Conservation (phyloP, 2,113 vertebrate genomes). For the Phalacrocorax brasilianus region DNA sequence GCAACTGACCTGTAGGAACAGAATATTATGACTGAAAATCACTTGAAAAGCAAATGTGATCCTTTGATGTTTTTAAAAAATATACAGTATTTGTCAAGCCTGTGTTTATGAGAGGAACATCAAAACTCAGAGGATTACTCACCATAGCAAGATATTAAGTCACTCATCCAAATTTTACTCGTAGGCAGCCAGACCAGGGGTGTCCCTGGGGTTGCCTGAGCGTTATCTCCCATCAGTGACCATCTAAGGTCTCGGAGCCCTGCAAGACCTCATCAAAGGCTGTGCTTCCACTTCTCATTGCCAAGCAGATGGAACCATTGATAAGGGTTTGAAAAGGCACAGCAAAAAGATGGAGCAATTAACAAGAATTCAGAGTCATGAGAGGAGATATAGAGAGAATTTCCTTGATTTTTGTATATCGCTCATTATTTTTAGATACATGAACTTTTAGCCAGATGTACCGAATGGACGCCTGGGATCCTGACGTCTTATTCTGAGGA, state of each 20-base stretch:
- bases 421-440: neutral
- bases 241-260: neutral
- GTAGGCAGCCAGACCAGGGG: neutral
- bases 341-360: neutral
- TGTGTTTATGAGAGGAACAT: neutral
- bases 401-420: neutral
- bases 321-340: neutral
- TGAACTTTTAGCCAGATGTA: neutral
- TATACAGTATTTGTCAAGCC: neutral
- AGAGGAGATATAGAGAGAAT: neutral
- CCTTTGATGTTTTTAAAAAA: neutral
- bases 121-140: neutral
- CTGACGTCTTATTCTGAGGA: rapidly evolving
- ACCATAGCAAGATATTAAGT: neutral
- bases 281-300: neutral
- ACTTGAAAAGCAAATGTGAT: neutral
- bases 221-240: neutral
- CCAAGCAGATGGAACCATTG: neutral
- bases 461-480: neutral
- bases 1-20: neutral
- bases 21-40: neutral
- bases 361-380: neutral
- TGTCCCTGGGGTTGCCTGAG: neutral
- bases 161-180: neutral
- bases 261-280: neutral